Conservation (phyloP, 2,888 invertebrate species). For the Kryphioiulus occultus region DNA sequence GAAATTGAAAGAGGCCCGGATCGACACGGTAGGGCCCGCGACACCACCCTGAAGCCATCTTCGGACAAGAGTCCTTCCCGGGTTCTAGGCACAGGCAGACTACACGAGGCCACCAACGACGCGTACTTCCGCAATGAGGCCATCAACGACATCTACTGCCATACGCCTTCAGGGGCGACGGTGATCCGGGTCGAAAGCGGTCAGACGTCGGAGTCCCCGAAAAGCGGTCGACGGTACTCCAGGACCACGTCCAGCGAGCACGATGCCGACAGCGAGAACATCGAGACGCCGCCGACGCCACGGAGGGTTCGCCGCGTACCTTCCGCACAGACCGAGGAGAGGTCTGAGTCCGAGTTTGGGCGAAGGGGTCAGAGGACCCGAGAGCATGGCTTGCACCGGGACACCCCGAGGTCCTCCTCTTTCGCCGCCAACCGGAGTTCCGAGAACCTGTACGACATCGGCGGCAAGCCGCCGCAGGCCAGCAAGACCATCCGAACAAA, state of each 20-base stretch:
- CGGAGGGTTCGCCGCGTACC: slow-evolving; percentile 65
- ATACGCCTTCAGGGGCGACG: slow-evolving; percentile 39
- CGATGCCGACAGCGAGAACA: slow-evolving; percentile 78
- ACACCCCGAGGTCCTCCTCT: background rate
- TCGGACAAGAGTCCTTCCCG: background rate
- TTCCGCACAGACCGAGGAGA: background rate
- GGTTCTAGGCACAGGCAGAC: background rate
- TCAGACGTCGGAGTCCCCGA: slow-evolving; percentile 7
- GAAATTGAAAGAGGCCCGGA: slow-evolving; percentile 33
- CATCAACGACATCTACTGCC: slow-evolving; percentile 35
- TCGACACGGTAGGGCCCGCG: background rate
- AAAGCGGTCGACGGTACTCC: background rate
- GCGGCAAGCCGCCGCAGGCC: slow-evolving; percentile 19
- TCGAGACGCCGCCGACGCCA: slow-evolving; percentile 86
- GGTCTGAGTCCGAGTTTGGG: background rate
- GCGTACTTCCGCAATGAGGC: background rate
- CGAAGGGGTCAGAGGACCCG: background rate
- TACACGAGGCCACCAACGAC: background rate
- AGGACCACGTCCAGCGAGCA: slow-evolving; percentile 46
- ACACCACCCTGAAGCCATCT: background rate
- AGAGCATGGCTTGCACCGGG: background rate
- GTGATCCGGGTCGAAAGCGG: slow-evolving; percentile 47
- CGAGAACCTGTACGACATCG: slow-evolving; percentile 20
- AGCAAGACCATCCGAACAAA: slow-evolving; percentile 57
- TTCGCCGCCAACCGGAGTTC: background rate